A percentile compares a stretch with the other conserved stretches of the same genome.
phyloP scores from a whole-genome alignment of 2,888 invertebrate species.

The Pyrrhosoma nymphula region DNA sequence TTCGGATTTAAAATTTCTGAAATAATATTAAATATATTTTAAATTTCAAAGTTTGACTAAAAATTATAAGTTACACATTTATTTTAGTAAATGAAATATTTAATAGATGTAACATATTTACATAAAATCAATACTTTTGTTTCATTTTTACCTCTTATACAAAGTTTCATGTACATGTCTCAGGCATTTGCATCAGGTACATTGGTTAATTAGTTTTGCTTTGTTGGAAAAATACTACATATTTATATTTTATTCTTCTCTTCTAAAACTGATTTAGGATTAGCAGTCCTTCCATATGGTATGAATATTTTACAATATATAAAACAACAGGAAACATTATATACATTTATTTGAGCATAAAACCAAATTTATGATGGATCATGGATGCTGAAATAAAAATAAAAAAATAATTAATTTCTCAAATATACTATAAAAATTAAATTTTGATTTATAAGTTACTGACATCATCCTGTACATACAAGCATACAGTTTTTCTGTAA shows the following conservation, averaged over 20 bases:
- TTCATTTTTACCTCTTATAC: not conserved
- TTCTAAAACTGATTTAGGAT: not conserved
- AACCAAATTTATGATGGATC: not conserved
- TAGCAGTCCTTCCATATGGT: not conserved
- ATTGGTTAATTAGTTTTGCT: not conserved
- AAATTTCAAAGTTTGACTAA: not conserved
- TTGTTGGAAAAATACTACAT: not conserved
- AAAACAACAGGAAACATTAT: not conserved
- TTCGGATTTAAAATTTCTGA: not conserved
- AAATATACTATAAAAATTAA: not conserved
- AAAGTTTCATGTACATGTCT: not conserved
- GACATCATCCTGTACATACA: too few species aligned
- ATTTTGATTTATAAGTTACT: too few species aligned
- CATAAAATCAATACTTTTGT: not conserved
- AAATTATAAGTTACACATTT: too few species aligned
- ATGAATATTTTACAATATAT: not conserved
- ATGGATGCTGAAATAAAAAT: constrained; percentile 15
- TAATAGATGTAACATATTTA: not conserved
- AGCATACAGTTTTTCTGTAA: too few species aligned
- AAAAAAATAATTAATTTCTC: not conserved
- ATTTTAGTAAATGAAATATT: not conserved
- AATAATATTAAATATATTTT: not conserved
- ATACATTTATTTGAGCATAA: not conserved
- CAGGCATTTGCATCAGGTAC: constrained; percentile 35
- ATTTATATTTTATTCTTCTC: not conserved